A percentile compares a stretch with the other conserved stretches of the same genome.
Conservation (phyloP, 2,113 vertebrate genomes). For the Prolemur simus region DNA sequence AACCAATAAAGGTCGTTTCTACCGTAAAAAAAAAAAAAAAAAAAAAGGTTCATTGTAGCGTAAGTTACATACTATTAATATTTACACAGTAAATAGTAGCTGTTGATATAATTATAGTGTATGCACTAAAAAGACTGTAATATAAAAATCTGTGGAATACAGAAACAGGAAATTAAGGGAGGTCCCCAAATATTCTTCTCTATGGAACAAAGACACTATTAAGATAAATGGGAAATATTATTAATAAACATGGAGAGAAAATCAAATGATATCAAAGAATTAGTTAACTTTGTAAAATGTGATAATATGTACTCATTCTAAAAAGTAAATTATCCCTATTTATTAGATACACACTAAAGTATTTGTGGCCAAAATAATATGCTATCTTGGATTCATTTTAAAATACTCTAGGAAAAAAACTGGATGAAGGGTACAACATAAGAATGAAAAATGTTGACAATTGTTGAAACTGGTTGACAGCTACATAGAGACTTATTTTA, state of each 20-base stretch:
- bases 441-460: not conserved
- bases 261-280: not conserved
- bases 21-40: no score
- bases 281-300: not conserved
- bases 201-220: not conserved
- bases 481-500: not conserved
- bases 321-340: not conserved
- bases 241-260: not conserved
- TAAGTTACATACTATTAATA: slow-evolving; percentile 10
- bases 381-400: not conserved
- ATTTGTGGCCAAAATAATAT: not conserved
- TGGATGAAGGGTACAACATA: not conserved
- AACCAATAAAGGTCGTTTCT: no score
- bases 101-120: not conserved
- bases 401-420: not conserved
- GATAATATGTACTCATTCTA: not conserved
- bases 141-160: not conserved
- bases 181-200: not conserved
- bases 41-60: not conserved
- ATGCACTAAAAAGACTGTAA: not conserved
- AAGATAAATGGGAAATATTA: not conserved
- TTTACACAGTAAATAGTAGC: not conserved
- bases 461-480: not conserved
- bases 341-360: not conserved
- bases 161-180: not conserved